These are phyloP conservation scores for Arizona elegans DNA, from an alignment of 2,113 vertebrate genomes.

Conservation along the genomic window DNA sequence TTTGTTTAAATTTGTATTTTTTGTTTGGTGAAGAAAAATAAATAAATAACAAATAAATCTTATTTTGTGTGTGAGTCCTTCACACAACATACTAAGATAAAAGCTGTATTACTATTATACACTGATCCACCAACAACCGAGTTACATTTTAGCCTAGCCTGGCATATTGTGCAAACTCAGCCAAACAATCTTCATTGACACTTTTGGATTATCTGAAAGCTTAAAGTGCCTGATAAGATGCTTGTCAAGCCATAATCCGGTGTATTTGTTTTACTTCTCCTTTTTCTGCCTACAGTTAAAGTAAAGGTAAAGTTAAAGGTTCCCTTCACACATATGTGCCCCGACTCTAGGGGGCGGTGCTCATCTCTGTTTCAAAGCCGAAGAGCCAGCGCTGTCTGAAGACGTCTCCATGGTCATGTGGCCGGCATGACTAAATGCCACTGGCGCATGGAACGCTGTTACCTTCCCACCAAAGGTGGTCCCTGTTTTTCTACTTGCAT, in stretches of 20 bases:
- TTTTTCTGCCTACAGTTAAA: neutral
- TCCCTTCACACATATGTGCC: too few species aligned
- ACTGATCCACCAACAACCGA: neutral
- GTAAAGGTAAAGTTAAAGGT: too few species aligned
- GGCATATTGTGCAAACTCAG: neutral
- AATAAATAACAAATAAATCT: neutral
- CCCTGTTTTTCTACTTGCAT: too few species aligned
- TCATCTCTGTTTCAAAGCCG: too few species aligned
- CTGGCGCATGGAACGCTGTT: too few species aligned
- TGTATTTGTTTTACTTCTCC: neutral
- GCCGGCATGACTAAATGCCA: too few species aligned
- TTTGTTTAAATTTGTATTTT: neutral
- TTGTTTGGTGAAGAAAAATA: neutral
- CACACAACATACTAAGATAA: neutral
- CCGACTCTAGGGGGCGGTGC: too few species aligned
- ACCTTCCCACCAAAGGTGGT: too few species aligned
- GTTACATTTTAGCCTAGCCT: neutral
- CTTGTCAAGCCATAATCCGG: neutral
- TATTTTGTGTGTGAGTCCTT: neutral
- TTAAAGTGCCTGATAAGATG: too few species aligned
- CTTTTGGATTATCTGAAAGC: neutral
- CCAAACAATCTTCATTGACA: neutral
- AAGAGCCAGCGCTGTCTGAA: too few species aligned
- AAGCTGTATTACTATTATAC: neutral
- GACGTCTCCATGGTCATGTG: too few species aligned